Evolutionary conservation across 1,140 invertebrate genomes (phyloP), one percentile per base, ranked within the genome.

Genomic region (Gryllus bimaculatus): DNA sequence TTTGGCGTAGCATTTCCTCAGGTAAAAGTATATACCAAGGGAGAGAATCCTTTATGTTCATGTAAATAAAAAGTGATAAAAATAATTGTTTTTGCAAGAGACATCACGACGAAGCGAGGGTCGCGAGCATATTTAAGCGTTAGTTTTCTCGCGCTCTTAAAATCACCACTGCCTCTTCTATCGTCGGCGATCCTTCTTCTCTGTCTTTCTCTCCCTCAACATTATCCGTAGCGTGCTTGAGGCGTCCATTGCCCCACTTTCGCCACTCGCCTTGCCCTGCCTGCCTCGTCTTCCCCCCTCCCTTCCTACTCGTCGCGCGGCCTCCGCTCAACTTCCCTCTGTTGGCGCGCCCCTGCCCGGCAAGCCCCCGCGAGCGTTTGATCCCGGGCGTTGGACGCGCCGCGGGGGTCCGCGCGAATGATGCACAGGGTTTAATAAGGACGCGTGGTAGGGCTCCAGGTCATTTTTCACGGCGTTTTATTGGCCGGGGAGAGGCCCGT

Each of bases 391-490:
- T 66, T 66, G 54, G 7, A 1, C 54, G 54, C 54, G 54, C 54
- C 10, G n/a, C n/a, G 2, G 54, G 18, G 54, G 54, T 18, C 54
- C 10, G 54, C 18, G 54, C 54, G 54, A 66, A 3, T 66, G 54
- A 66, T 66, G n/a, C 54, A 66, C 10, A 66, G 54, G 54, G 54
- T 66, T n/a, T n/a, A 66, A 66, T 66, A 66, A 66, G 54, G 54
- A 66, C 54, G 54, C 54, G 18, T 66, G 54, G n/a, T 66, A 66
- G 54, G 54, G 54, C 10, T 18, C 10, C 10, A 66, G 54, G 54
- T 66, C 54, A 66, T 66, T 66, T 66, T 66, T 66, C 54, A 66
- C 54, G 54, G 54, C 54, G 54, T 66, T 66, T 66, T 66, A 66
- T 66, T n/a, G n/a, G n/a, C 54, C 54, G 54, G 18, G 54, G 7